Base-by-base conservation (phyloP, 2,888 invertebrate species). In the Calameuta idolon region DNA sequence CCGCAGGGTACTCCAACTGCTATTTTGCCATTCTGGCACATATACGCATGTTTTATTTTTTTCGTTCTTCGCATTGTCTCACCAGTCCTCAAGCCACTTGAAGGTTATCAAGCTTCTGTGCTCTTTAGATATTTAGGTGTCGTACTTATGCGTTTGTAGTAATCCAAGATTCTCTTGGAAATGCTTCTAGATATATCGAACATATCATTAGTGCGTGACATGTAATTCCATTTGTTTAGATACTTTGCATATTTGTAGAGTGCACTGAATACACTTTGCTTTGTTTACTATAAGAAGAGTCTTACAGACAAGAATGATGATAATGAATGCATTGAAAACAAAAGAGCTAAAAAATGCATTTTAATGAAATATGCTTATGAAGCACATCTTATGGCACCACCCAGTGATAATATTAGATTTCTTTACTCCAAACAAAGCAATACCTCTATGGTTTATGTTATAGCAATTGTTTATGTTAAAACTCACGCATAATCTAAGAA, bases 1-100 rank as follows among this genome's bases (percentile, higher is more conserved):
- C 87, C 86, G 84, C 89, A 87, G 91, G 91, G 91, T 91, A 91
- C 84, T 85, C 82, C 76, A 69, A 81, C 76, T 78, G 79, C 80
- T 81, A 80, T 78, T 81, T 82, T 74, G 55, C 55, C 55, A 55
- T 23, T 55, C 5, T 55, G 55, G 55, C 55, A 55, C 9, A 55
- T 23, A 55, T 23, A 55, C 23, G 55, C 55, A 55, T 55, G 55
- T 55, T 23, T 23, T 55, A 23, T 55, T 55, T 23, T 55, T 55
- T 55, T 23, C 23, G 23, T 55, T 55, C 23, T 55, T 55, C 23
- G 55, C 55, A 55, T 55, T 15, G 55, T 55, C 55, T 9, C 37
- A 40, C 23, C 23, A 55, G 23, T 9, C 23, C 55, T 23, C 23
- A 55, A 55, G 23, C 9, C 55, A 15, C 9, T 23, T 55, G 55